Percentiles rank a stretch among this genome's conserved stretches.
Conservation (phyloP, 1,140 invertebrate species). For the Monochamus saltuarius region DNA sequence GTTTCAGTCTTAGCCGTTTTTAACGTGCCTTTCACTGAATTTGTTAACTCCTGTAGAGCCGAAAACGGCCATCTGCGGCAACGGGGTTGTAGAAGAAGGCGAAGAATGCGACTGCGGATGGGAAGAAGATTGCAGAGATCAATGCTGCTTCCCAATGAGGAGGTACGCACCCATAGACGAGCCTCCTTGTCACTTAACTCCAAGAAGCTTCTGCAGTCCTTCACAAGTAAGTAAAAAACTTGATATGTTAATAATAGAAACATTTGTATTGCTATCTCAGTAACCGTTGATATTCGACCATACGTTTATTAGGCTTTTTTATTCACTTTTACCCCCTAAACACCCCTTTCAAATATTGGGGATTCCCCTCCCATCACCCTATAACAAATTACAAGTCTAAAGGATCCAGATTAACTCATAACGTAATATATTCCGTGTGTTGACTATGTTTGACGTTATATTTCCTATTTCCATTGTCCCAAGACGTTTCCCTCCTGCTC, state of each 20-base stretch:
- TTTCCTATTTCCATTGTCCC: too few relatives aligned
- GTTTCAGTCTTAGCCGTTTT: too few relatives aligned
- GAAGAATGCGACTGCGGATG: constrained; percentile 99
- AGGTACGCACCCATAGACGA: constrained; percentile 72
- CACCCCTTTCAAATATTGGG: too few relatives aligned
- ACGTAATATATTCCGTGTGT: too few relatives aligned
- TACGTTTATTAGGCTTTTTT: too few relatives aligned
- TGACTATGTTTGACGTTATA: too few relatives aligned
- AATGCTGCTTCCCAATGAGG: constrained; percentile 91
- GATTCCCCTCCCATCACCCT: too few relatives aligned
- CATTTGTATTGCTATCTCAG: too few relatives aligned
- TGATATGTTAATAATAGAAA: constrained; percentile 4
- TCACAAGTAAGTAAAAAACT: constrained; percentile 64
- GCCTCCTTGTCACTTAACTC: constrained; percentile 80
- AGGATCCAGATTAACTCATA: not conserved
- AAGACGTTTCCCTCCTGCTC: too few relatives aligned
- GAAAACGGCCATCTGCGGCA: constrained; percentile 90
- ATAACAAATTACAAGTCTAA: constrained; percentile 1
- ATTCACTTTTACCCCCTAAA: too few relatives aligned
- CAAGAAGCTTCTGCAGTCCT: constrained; percentile 76
- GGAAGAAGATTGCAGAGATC: constrained; percentile 91
- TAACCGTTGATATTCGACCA: too few relatives aligned
- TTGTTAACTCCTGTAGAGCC: constrained; percentile 62
- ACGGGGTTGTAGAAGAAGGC: constrained; percentile 92
- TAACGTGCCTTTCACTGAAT: too few relatives aligned